A percentile compares a stretch with the other conserved stretches of the same genome.
These are phyloP conservation scores for Calidris pygmaea DNA, from an alignment of 2,113 vertebrate genomes.

Conservation along the genomic window DNA sequence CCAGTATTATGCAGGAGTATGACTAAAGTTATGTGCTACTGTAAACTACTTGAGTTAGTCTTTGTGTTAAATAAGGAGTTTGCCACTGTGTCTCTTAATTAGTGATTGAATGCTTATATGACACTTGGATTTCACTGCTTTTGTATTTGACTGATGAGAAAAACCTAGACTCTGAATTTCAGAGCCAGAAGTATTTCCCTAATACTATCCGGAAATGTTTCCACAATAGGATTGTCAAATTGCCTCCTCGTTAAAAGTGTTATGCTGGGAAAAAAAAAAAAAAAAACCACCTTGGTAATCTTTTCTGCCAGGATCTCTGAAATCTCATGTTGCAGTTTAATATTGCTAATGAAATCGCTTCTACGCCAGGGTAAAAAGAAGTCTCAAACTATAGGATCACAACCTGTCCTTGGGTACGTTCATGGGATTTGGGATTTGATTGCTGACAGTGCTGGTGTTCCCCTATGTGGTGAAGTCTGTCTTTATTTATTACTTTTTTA, in stretches of 20 bases:
- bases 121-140: background rate
- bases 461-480: background rate
- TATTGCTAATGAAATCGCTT: background rate
- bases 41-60: background rate
- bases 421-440: background rate
- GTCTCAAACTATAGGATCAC: background rate
- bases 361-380: background rate
- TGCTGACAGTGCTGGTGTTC: background rate
- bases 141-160: background rate
- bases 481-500: background rate
- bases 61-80: background rate
- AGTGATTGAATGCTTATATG: background rate
- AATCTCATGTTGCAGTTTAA: background rate
- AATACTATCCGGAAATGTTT: background rate
- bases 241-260: background rate
- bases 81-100: background rate
- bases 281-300: background rate
- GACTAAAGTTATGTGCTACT: background rate
- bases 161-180: background rate
- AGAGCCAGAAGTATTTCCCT: background rate
- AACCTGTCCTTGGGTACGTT: rapidly evolving
- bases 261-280: background rate
- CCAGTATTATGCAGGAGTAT: background rate
- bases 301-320: background rate
- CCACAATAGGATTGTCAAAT: background rate